Conservation (phyloP, 2,113 vertebrate genomes). For the Corvus cornix region DNA sequence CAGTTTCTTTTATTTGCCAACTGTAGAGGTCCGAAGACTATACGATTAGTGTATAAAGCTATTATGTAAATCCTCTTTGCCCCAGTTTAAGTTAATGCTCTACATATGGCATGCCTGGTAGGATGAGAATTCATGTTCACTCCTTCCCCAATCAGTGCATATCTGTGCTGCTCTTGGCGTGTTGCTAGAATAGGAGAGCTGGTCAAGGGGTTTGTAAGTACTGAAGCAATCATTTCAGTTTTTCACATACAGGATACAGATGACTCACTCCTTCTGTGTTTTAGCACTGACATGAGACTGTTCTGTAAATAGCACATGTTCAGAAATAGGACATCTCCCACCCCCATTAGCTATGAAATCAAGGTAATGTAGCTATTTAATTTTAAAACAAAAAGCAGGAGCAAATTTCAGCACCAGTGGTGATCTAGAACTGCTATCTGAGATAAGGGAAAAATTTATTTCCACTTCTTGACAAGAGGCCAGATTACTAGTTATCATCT, state of each 20-base stretch:
- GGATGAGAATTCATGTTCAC: neutral
- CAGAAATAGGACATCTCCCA: constrained; percentile 54
- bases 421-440: neutral
- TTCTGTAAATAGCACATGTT: constrained; percentile 52
- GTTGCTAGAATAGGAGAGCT: neutral
- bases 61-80: constrained; percentile 57
- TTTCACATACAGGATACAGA: neutral
- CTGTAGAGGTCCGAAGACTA: neutral
- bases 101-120: constrained; percentile 37
- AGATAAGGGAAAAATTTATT: neutral
- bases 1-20: neutral
- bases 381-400: constrained; percentile 27
- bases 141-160: neutral
- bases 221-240: neutral
- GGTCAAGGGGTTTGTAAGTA: neutral
- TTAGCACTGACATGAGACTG: constrained; percentile 40
- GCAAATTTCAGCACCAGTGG: neutral
- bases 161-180: neutral
- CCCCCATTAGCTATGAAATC: constrained; percentile 44
- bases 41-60: constrained; percentile 44
- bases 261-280: constrained; percentile 40
- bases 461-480: neutral
- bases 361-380: constrained; percentile 4
- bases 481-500: neutral
- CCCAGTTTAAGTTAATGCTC: constrained; percentile 56